These are phyloP conservation scores for Pycnomerus fuliginosus DNA, from an alignment of 2,888 invertebrate species.

Conservation along the genomic window DNA sequence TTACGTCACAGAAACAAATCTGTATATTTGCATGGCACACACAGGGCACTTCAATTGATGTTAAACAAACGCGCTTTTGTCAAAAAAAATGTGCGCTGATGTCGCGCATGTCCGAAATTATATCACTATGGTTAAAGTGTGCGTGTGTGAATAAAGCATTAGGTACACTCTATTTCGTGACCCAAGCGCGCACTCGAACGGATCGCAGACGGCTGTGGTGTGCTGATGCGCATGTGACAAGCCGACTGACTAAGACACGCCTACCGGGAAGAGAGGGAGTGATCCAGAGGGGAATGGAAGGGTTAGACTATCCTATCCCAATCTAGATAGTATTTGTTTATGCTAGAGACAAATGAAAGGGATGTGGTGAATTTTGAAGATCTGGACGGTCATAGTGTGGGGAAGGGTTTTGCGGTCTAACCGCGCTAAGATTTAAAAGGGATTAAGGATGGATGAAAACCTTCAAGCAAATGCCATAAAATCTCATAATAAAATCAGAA, in stretches of 20 bases:
- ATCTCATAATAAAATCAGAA: too few relatives aligned
- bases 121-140: conserved; percentile 27
- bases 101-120: conserved; percentile 37
- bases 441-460: too few relatives aligned
- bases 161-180: too few relatives aligned
- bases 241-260: conserved; percentile 32
- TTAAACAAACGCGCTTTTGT: conserved; percentile 32
- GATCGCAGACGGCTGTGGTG: conserved; percentile 43
- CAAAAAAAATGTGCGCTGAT: conserved; percentile 28
- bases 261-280: conserved; percentile 33
- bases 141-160: too few relatives aligned
- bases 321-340: conserved; percentile 40
- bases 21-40: conserved; percentile 16
- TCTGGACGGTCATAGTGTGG: conserved; percentile 1
- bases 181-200: conserved; percentile 48
- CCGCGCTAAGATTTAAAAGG: too few relatives aligned
- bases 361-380: conserved; percentile 13
- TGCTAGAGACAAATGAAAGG: conserved; percentile 28
- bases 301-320: conserved; percentile 42
- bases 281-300: conserved; percentile 40
- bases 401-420: too few relatives aligned
- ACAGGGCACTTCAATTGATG: conserved; percentile 28
- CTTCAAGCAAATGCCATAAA: too few relatives aligned
- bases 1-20: conserved; percentile 12
- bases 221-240: conserved; percentile 44